phyloP scores from a whole-genome alignment of 2,797 vertebrate genomes.

The Bradypus variegatus region DNA sequence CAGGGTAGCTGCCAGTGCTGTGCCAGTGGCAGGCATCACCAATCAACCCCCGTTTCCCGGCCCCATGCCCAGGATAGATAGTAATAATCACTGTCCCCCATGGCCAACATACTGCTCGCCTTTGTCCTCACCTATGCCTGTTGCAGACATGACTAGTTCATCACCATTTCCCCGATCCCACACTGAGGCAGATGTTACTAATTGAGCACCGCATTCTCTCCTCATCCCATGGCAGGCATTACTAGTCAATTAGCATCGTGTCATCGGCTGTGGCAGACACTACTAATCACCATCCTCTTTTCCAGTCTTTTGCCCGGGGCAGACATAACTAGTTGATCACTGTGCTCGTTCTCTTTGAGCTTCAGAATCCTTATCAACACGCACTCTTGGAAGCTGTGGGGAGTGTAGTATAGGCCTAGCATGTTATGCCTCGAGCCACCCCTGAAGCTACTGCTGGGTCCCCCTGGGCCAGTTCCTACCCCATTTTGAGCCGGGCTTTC shows the following conservation, averaged over 20 bases:
- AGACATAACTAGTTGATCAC: neutral
- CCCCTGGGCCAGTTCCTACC: neutral
- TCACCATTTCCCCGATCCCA: neutral
- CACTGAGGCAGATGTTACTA: neutral
- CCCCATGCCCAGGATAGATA: too few relatives aligned
- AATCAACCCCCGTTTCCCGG: neutral
- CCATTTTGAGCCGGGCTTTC: neutral
- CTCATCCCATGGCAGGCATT: neutral
- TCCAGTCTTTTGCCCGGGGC: neutral
- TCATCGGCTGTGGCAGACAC: fast-evolving
- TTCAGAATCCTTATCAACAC: neutral
- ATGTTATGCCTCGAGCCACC: neutral
- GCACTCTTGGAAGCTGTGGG: neutral
- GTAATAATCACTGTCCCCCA: neutral
- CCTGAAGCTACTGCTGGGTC: neutral
- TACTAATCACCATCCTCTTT: fast-evolving
- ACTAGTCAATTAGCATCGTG: fast-evolving
- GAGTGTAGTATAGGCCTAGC: neutral
- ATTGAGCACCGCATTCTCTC: neutral
- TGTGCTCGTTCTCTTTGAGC: neutral
- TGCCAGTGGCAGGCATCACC: neutral
- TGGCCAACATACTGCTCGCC: neutral
- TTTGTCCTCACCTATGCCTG: neutral
- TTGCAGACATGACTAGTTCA: neutral
- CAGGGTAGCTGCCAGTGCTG: fast-evolving